Evolutionary conservation across 2,797 vertebrate genomes (phyloP).

Genomic region (Chrysocyon brachyurus): DNA sequence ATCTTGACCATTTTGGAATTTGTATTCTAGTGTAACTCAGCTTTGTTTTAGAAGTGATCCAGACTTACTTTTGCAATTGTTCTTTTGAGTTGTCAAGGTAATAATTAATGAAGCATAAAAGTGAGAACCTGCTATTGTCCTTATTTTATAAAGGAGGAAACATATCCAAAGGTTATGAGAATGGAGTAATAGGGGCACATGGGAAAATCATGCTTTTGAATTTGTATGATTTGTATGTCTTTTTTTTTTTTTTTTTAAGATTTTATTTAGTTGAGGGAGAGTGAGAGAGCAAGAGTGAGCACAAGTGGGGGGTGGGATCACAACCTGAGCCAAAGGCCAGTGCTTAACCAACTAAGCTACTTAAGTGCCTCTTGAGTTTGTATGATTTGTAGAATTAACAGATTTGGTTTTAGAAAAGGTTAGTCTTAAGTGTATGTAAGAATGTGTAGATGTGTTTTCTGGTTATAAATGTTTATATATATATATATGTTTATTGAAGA

Average conservation of each 20-base stretch:
- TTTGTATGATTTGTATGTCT: not conserved
- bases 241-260: no score
- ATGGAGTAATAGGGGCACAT: not conserved
- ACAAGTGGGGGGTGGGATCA: no score
- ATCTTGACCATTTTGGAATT: not conserved
- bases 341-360: no score
- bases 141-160: not conserved
- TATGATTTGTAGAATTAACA: not conserved
- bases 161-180: not conserved
- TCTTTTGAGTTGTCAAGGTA: not conserved
- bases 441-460: not conserved
- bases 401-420: conserved; percentile 4
- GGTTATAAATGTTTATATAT: not conserved
- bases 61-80: not conserved
- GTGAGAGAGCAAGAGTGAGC: no score
- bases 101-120: not conserved
- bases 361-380: not conserved
- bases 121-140: not conserved
- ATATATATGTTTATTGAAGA: not conserved
- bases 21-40: not conserved
- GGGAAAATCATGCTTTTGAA: conserved; percentile 11
- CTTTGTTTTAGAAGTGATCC: conserved; percentile 32
- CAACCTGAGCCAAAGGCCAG: no score
- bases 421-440: not conserved
- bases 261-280: no score